Conservation (phyloP, 2,888 invertebrate species). For the Drosophila birchii region DNA sequence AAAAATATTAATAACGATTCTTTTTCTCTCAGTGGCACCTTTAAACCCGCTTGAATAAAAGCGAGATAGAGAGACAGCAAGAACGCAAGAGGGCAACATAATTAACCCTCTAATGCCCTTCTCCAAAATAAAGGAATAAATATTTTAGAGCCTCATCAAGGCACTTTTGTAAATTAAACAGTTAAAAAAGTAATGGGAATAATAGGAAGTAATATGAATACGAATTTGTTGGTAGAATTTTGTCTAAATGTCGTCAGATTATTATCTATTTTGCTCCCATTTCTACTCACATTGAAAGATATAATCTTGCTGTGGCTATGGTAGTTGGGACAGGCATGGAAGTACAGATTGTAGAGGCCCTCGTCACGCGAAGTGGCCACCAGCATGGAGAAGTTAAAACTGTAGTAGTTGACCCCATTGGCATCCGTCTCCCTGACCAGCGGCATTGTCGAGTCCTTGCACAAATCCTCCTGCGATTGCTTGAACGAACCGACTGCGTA, state of each 20-base stretch:
- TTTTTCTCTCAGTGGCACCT: not conserved
- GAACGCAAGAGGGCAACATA: not conserved
- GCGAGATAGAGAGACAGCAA: not conserved
- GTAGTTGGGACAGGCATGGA: slow-evolving; percentile 95
- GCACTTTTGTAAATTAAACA: not conserved
- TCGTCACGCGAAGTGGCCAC: slow-evolving; percentile 91
- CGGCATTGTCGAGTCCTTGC: slow-evolving; percentile 86
- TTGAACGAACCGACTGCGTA: slow-evolving; percentile 52
- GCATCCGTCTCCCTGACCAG: slow-evolving; percentile 85
- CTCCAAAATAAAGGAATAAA: not conserved
- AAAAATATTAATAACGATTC: too few relatives aligned
- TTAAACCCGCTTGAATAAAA: slow-evolving; percentile 4
- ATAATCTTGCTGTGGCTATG: slow-evolving; percentile 83
- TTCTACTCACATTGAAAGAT: slow-evolving; percentile 89
- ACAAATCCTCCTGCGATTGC: slow-evolving; percentile 78
- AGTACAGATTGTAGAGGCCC: slow-evolving; percentile 97
- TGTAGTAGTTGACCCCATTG: slow-evolving; percentile 85
- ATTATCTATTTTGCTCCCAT: too few relatives aligned
- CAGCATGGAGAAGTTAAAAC: slow-evolving; percentile 89
- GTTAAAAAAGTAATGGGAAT: not conserved
- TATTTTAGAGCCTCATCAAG: not conserved
- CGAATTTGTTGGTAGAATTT: too few relatives aligned
- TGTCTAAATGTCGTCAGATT: too few relatives aligned
- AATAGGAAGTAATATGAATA: too few relatives aligned
- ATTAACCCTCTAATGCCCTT: not conserved